phyloP scores from a whole-genome alignment of 2,113 vertebrate species.

The Pteropus alecto region DNA sequence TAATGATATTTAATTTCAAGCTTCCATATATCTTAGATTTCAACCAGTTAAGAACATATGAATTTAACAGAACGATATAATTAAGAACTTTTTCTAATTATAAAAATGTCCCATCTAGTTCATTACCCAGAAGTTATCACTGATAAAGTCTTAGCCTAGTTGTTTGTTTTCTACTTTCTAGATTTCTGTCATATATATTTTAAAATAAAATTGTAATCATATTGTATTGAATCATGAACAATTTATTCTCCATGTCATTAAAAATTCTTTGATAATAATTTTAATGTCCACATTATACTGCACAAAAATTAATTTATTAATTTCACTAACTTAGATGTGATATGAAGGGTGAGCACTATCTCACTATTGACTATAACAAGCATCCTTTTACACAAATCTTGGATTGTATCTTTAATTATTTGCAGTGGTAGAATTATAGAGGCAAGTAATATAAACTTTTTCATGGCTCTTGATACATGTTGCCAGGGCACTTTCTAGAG shows the following conservation, averaged over 20 bases:
- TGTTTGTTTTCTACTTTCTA: not conserved
- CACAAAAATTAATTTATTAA: conserved; percentile 13
- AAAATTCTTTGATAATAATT: not conserved
- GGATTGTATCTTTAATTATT: not conserved
- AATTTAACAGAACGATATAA: not conserved
- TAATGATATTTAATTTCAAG: conserved; percentile 9
- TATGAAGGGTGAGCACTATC: not conserved
- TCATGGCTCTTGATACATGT: not conserved
- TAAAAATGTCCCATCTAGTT: not conserved
- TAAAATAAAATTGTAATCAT: not conserved
- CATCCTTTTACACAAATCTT: not conserved
- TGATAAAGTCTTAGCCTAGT: not conserved
- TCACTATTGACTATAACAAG: not conserved
- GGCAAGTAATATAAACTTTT: not conserved
- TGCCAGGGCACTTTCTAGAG: not conserved
- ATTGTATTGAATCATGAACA: not conserved
- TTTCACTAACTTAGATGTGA: not conserved
- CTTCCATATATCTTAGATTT: conserved; percentile 6
- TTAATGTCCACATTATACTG: not conserved
- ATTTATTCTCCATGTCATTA: conserved; percentile 9
- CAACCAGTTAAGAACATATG: not conserved
- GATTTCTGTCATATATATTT: not conserved
- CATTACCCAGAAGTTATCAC: not conserved
- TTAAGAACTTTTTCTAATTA: not conserved
- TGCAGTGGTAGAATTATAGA: not conserved